A percentile compares a stretch with the other conserved stretches of the same genome.
phyloP scores from a whole-genome alignment of 2,113 vertebrate species.

The Otolemur garnettii region DNA sequence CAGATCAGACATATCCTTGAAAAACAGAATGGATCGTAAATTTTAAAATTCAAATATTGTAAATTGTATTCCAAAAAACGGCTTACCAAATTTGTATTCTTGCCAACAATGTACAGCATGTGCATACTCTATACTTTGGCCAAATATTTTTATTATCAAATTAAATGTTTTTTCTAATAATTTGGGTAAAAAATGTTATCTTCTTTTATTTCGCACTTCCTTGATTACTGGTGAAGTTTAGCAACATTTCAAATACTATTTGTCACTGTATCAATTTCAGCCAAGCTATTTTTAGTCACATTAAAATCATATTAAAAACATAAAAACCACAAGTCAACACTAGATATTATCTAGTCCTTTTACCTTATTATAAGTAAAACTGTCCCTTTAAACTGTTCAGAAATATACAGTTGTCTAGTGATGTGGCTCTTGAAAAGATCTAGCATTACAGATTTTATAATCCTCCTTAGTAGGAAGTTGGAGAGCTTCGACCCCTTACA shows the following conservation, averaged over 20 bases:
- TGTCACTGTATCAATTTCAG: not conserved
- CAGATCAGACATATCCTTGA: not conserved
- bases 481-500: not conserved
- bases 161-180: not conserved
- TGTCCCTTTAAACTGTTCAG: not conserved
- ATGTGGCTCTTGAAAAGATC: not conserved
- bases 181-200: not conserved
- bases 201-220: slow-evolving; percentile 10
- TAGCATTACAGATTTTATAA: not conserved
- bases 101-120: not conserved
- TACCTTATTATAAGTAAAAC: not conserved
- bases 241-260: not conserved
- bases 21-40: not conserved
- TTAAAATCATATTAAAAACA: slow-evolving; percentile 11
- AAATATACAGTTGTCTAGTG: not conserved
- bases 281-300: not conserved
- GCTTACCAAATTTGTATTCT: not conserved
- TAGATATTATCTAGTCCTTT: not conserved
- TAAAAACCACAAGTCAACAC: not conserved
- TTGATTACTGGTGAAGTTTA: not conserved
- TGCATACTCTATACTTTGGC: not conserved
- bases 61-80: not conserved
- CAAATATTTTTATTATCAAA: not conserved
- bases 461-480: not conserved
- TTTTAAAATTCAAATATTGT: slow-evolving; percentile 3